A percentile compares a stretch with the other conserved stretches of the same genome.
Conservation (phyloP, 1,140 invertebrate genomes). For the Hesperophylax magnus region DNA sequence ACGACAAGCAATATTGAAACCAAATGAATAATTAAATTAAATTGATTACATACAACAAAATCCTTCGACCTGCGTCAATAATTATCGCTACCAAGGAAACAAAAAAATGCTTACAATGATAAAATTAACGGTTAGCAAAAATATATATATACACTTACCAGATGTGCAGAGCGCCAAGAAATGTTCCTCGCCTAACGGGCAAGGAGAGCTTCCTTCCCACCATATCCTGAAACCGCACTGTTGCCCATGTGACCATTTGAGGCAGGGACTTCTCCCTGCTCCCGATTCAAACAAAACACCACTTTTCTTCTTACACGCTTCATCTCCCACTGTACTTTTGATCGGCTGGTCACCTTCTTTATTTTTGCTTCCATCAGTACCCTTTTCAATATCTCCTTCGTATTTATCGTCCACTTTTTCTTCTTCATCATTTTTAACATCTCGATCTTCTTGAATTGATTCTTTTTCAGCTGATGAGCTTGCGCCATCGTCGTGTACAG, state of each 20-base stretch:
- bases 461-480: background rate
- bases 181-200: slow-evolving; percentile 40
- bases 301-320: background rate
- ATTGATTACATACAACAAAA: too few relatives aligned
- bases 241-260: slow-evolving; percentile 40
- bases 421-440: background rate
- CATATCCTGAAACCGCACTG: slow-evolving; percentile 39
- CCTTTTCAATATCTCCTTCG: background rate
- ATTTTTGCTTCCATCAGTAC: background rate
- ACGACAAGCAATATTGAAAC: too few relatives aligned
- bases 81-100: too few relatives aligned
- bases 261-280: background rate
- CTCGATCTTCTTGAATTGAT: background rate
- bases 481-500: background rate
- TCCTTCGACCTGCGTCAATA: too few relatives aligned
- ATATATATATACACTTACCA: slow-evolving; percentile 42
- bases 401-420: background rate
- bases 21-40: too few relatives aligned
- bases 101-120: too few relatives aligned
- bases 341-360: background rate
- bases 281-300: background rate
- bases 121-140: too few relatives aligned
- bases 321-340: background rate
- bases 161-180: slow-evolving; percentile 43
- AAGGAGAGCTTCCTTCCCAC: slow-evolving; percentile 20